Base-by-base conservation (phyloP, 2,797 vertebrate genomes). In the Graptemys geographica region DNA sequence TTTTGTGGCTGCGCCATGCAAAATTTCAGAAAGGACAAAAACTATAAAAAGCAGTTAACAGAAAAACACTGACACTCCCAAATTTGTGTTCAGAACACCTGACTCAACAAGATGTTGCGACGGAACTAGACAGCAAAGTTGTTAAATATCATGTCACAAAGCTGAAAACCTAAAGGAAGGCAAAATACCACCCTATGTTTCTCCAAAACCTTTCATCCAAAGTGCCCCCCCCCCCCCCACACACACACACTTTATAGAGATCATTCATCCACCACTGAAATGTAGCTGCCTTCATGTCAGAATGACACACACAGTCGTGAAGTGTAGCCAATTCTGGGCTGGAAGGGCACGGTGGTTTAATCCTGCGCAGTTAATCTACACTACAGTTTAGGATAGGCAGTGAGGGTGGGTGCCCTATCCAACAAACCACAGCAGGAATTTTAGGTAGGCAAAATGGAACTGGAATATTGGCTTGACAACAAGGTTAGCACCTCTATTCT, bases 21-120 rank as follows among this genome's bases (percentile, higher is more conserved):
- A 12, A 89, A n/a, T 87, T 97, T 93, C 88, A 88, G 11, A 21
- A 89, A 65, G 44, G 56, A 72, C n/a, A 11, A 90, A 83, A 95
- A 93, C 37, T 31, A 49, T 76, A 94, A 94, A 80, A 78, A n/a
- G 72, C 83, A 97, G 89, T 83, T 96, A 96, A 97, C 87, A 93
- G 89, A 33, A 92, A 95, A 18, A 25, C 69, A 62, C 57, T 83
- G 92, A 74, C 0, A 1, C 72, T 95, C 86, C 31, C 52, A 31
- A 94, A 92, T 52, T 28, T 37, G 6, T 1, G 53, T 80, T 96
- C 84, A 49, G 56, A 90, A 81, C 6, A 72, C 62, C 88, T 85
- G 11, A 83, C 72, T 94, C 96, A 89, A 93, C 80, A 86, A 90
- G 59, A 8, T 6, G 1, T 27, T 87, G 85, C 90, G 69, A 80